These are phyloP conservation scores for Piscicola geometra DNA, from an alignment of 2,888 invertebrate genomes.

Conservation along the genomic window DNA sequence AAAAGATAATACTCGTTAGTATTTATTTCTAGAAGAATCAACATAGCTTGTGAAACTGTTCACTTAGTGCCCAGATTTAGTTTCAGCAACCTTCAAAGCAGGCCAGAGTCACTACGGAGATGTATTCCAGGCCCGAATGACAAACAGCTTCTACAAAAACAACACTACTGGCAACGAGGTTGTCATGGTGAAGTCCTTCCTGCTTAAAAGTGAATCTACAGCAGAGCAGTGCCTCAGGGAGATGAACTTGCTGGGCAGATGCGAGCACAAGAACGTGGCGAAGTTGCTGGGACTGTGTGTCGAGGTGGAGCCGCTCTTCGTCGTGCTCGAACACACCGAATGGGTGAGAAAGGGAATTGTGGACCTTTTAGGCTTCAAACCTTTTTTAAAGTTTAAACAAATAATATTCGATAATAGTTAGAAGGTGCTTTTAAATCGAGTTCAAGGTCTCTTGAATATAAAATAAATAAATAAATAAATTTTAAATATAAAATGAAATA, in stretches of 20 bases:
- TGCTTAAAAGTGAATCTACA: constrained; percentile 50
- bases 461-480: too few relatives aligned
- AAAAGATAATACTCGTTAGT: neutral
- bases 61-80: too few relatives aligned
- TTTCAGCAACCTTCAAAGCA: too few relatives aligned
- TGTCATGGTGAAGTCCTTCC: constrained; percentile 54
- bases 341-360: constrained; percentile 68
- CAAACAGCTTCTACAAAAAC: neutral
- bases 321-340: constrained; percentile 84
- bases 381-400: too few relatives aligned
- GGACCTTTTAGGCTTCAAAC: too few relatives aligned
- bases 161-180: constrained; percentile 56
- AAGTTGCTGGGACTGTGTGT: constrained; percentile 74
- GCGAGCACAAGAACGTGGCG: constrained; percentile 68
- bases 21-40: neutral
- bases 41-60: too few relatives aligned
- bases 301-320: constrained; percentile 72
- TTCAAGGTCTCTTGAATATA: too few relatives aligned
- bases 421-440: too few relatives aligned
- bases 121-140: constrained; percentile 71
- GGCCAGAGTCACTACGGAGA: constrained; percentile 90
- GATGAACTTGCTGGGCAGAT: constrained; percentile 75
- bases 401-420: too few relatives aligned
- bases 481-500: too few relatives aligned
- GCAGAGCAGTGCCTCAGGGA: constrained; percentile 75